Conservation (phyloP, 2,797 vertebrate species). For the Synaphobranchus kaupii region DNA sequence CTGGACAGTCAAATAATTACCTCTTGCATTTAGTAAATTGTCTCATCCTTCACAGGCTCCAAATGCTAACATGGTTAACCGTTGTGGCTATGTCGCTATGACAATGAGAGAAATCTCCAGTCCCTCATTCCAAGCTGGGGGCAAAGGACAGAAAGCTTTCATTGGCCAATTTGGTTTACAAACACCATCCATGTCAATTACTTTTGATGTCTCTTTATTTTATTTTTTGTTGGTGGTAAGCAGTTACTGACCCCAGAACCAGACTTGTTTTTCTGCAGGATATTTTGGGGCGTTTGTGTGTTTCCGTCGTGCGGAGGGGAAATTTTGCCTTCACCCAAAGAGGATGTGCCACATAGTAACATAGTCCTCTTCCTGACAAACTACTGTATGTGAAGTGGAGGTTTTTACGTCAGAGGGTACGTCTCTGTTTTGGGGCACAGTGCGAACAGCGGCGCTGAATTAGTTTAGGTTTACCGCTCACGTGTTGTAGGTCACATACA, state of each 20-base stretch:
- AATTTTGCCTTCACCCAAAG: not conserved
- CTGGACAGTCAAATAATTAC: not conserved
- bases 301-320: too few relatives aligned
- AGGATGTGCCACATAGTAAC: not conserved
- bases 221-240: not conserved
- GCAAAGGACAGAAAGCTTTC: not conserved
- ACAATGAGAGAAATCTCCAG: not conserved
- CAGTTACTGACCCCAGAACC: not conserved
- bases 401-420: not conserved
- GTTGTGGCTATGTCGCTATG: not conserved
- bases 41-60: too few relatives aligned
- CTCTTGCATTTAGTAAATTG: not conserved
- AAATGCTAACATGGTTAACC: not conserved
- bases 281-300: not conserved
- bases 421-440: not conserved
- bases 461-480: not conserved
- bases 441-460: not conserved
- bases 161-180: not conserved
- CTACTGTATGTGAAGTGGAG: not conserved
- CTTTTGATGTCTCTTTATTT: not conserved
- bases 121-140: not conserved
- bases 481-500: not conserved
- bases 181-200: not conserved
- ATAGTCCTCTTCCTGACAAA: constrained; percentile 1
- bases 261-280: not conserved